A percentile compares a stretch with the other conserved stretches of the same genome.
These are phyloP conservation scores for Porphyrio hochstetteri DNA, from an alignment of 2,113 vertebrate species.

Conservation along the genomic window DNA sequence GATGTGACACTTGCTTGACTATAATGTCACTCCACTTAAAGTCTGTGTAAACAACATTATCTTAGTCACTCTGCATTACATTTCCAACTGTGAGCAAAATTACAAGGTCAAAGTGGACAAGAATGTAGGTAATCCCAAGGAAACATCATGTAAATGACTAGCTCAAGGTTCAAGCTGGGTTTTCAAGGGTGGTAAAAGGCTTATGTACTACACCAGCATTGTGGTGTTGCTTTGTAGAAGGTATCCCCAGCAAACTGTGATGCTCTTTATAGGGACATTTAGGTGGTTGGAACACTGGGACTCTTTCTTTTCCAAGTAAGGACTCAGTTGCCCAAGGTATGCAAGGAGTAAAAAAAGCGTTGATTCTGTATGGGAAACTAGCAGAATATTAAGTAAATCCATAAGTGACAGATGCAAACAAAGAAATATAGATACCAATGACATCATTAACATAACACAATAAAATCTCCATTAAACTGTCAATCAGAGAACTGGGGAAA, in stretches of 20 bases:
- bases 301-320: not conserved
- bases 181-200: constrained; percentile 69
- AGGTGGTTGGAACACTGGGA: not conserved
- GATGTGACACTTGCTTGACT: constrained; percentile 85
- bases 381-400: constrained; percentile 21
- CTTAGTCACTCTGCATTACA: constrained; percentile 81
- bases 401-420: constrained; percentile 15
- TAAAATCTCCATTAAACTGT: constrained; percentile 21
- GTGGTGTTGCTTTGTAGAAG: not conserved
- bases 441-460: constrained; percentile 6
- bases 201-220: constrained; percentile 45
- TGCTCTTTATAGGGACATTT: not conserved
- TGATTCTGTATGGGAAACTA: not conserved
- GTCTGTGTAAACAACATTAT: constrained; percentile 89
- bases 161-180: constrained; percentile 62
- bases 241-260: not conserved
- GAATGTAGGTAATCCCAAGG: constrained; percentile 76
- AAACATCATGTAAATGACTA: constrained; percentile 77
- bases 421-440: constrained; percentile 1
- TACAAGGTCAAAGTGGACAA: constrained; percentile 84
- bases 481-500: not conserved
- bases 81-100: constrained; percentile 82
- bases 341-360: not conserved
- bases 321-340: not conserved
- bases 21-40: constrained; percentile 89